Evolutionary conservation across 2,113 vertebrate species (phyloP).

Genomic region (Malaclemys terrapin): DNA sequence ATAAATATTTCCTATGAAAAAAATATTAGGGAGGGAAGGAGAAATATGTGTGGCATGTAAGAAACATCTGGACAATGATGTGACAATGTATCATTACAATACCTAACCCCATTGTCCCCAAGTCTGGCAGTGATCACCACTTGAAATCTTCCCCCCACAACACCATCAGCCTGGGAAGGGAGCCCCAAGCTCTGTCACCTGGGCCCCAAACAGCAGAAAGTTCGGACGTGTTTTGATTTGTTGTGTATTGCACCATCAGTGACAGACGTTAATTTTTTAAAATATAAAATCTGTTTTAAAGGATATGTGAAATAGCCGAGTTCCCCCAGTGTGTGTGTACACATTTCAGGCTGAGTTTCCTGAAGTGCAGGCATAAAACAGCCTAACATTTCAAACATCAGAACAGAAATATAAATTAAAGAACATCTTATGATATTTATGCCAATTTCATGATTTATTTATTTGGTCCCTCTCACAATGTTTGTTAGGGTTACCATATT

Average conservation of each 20-base stretch:
- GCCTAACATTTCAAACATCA: neutral
- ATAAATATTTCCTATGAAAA: neutral
- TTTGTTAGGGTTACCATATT: neutral
- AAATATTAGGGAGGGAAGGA: neutral
- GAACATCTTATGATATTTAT: neutral
- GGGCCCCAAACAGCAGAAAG: neutral
- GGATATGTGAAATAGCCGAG: too few species aligned
- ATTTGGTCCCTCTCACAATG: neutral
- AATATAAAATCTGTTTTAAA: neutral
- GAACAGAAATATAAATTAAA: neutral
- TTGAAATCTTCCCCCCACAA: rapidly evolving
- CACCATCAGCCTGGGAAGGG: neutral
- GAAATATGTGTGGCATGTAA: neutral
- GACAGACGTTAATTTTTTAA: neutral
- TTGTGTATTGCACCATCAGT: neutral
- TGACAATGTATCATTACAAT: neutral
- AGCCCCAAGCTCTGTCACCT: rapidly evolving
- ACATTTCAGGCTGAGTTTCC: neutral
- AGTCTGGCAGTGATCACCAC: neutral
- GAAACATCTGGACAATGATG: neutral
- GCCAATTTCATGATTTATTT: neutral
- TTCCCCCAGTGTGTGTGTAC: neutral
- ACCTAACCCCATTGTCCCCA: neutral
- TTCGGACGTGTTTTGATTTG: too few species aligned
- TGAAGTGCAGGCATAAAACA: neutral